Percentiles rank a stretch among this genome's conserved stretches.
phyloP scores from a whole-genome alignment of 2,113 vertebrate genomes.

The Sturnira hondurensis region DNA sequence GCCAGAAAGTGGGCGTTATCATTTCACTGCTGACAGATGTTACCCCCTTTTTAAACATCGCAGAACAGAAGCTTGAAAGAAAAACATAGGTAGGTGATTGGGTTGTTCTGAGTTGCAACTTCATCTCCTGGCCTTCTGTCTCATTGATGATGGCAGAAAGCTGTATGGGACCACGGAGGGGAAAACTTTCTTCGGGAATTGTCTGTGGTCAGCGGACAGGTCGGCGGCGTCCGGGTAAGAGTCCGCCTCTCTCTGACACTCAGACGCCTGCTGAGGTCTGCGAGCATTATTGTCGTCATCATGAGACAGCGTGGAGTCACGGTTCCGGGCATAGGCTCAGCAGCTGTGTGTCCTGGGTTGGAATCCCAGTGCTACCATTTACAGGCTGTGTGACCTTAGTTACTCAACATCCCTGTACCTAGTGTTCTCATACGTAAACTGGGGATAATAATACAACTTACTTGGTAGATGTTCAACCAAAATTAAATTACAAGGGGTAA shows the following conservation, averaged over 20 bases:
- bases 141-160: neutral
- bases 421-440: neutral
- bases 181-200: neutral
- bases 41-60: neutral
- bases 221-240: too few relatives aligned
- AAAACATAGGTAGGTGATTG: neutral
- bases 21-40: neutral
- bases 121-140: neutral
- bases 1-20: neutral
- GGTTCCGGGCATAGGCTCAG: neutral
- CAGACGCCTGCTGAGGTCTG: neutral
- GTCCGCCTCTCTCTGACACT: neutral
- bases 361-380: neutral
- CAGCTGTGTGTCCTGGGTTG: neutral
- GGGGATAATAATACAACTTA: neutral
- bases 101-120: neutral
- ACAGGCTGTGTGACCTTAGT: neutral
- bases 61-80: neutral
- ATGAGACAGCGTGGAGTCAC: neutral
- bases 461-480: neutral
- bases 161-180: neutral
- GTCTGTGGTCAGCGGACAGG: neutral
- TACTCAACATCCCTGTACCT: too few relatives aligned
- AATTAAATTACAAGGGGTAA: neutral
- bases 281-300: rapidly evolving